A percentile compares a stretch with the other conserved stretches of the same genome.
Conservation (phyloP, 2,888 invertebrate species). For the Zeuzera pyrina region DNA sequence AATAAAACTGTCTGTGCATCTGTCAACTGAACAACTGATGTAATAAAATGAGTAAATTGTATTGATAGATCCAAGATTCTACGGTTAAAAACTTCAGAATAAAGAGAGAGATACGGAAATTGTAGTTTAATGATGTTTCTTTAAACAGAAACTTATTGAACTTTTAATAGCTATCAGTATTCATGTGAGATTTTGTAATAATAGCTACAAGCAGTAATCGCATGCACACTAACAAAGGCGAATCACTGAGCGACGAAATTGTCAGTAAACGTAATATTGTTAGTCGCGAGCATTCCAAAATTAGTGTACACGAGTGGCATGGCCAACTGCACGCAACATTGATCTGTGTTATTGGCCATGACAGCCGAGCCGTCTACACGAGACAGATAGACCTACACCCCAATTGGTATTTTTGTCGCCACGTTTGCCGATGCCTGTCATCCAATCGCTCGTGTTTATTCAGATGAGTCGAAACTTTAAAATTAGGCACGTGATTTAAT, state of each 20-base stretch:
- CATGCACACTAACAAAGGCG: too few relatives aligned
- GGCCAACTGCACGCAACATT: constrained; percentile 65
- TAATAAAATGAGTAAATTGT: too few relatives aligned
- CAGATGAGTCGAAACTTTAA: constrained; percentile 54
- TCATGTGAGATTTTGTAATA: too few relatives aligned
- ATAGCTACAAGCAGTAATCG: too few relatives aligned
- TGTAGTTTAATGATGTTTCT: too few relatives aligned
- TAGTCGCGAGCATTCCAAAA: constrained; percentile 33
- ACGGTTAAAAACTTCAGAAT: too few relatives aligned
- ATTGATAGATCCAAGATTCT: too few relatives aligned
- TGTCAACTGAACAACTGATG: constrained; percentile 38
- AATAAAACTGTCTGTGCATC: constrained; percentile 58
- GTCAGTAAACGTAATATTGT: background rate
- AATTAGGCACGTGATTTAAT: constrained; percentile 46
- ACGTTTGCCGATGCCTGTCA: constrained; percentile 21
- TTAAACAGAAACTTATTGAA: too few relatives aligned
- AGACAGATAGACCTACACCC: constrained; percentile 39
- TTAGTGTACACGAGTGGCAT: constrained; percentile 49
- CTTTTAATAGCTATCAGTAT: too few relatives aligned
- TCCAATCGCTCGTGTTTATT: constrained; percentile 50
- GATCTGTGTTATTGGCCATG: constrained; percentile 63
- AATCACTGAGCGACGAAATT: background rate
- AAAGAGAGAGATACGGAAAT: too few relatives aligned
- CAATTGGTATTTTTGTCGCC: constrained; percentile 55
- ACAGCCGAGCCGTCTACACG: constrained; percentile 39